Evolutionary conservation across 2,888 invertebrate species (phyloP).

Genomic region (Drosophila hamatofila): DNA sequence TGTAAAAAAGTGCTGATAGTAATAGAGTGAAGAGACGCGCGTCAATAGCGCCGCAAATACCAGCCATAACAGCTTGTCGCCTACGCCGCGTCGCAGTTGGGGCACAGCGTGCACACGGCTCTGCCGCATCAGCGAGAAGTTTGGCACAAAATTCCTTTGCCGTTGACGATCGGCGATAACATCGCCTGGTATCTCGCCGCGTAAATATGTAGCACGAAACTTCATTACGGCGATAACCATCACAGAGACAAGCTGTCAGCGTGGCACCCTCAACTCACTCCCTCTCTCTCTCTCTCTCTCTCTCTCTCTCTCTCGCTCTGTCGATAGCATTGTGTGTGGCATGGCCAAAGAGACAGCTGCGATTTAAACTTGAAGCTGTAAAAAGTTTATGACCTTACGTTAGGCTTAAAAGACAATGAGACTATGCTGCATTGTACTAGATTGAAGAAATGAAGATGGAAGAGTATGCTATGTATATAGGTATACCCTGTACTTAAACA

Average conservation of each 20-base stretch:
- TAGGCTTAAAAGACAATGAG: neutral
- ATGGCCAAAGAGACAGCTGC: neutral
- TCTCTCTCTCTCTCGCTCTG: too few species aligned
- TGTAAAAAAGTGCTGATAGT: slow-evolving; percentile 74
- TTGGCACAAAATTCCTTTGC: slow-evolving; percentile 62
- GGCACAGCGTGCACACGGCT: neutral
- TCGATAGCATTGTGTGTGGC: neutral
- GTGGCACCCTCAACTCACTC: neutral
- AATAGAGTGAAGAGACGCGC: slow-evolving; percentile 74
- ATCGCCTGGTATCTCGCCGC: slow-evolving; percentile 42
- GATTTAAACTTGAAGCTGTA: neutral
- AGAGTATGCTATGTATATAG: too few species aligned
- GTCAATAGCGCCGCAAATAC: slow-evolving; percentile 59
- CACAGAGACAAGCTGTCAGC: slow-evolving; percentile 34
- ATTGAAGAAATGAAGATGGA: neutral
- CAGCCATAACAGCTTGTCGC: slow-evolving; percentile 33
- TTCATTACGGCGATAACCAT: slow-evolving; percentile 68
- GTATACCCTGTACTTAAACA: too few species aligned
- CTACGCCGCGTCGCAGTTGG: neutral
- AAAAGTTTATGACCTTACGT: neutral
- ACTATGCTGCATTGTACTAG: neutral
- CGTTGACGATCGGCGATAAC: slow-evolving; percentile 44
- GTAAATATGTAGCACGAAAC: slow-evolving; percentile 49
- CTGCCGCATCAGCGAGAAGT: slow-evolving; percentile 46
- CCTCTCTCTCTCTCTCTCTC: too few species aligned